phyloP scores from a whole-genome alignment of 2,797 vertebrate genomes.

The Cossypha caffra region DNA sequence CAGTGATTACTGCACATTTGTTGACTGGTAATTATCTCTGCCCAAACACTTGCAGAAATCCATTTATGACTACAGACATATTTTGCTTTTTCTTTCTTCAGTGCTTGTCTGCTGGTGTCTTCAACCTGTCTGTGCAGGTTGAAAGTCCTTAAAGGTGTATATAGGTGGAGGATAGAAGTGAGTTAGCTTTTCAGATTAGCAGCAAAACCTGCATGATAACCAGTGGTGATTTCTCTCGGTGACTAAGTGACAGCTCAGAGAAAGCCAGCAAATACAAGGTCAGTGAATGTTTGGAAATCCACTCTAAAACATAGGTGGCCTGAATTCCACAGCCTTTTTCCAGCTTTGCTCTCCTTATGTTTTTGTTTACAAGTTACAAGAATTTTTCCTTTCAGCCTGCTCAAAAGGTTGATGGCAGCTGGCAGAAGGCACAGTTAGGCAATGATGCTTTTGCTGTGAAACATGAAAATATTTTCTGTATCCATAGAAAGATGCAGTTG shows the following conservation, averaged over 20 bases:
- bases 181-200: neutral
- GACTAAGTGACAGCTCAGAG: neutral
- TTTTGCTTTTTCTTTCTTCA: neutral
- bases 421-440: neutral
- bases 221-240: neutral
- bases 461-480: neutral
- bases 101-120: neutral
- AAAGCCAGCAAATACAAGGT: neutral
- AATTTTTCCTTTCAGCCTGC: neutral
- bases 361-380: neutral
- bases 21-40: neutral
- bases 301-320: neutral
- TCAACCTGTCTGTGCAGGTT: neutral
- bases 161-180: neutral
- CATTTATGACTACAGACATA: neutral
- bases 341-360: neutral
- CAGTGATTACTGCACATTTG: fast-evolving
- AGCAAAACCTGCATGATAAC: neutral
- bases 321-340: neutral
- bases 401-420: neutral
- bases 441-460: neutral
- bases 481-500: neutral
- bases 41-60: neutral
- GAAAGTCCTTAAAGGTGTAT: neutral
- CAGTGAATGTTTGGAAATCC: neutral